A percentile compares a stretch with the other conserved stretches of the same genome.
phyloP scores from a whole-genome alignment of 2,113 vertebrate genomes.

The Neomonachus schauinslandi region DNA sequence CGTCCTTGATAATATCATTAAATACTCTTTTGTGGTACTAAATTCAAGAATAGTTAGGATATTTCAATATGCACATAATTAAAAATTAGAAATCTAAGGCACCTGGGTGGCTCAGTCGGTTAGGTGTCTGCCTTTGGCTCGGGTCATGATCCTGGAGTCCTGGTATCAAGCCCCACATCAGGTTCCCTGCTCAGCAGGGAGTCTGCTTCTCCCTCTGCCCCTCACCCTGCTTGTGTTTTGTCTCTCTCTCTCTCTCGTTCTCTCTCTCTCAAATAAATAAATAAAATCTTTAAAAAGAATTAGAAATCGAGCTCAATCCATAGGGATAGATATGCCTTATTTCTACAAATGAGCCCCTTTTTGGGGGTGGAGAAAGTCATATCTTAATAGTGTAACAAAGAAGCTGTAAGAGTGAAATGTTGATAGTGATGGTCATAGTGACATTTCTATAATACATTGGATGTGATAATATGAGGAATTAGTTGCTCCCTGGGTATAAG shows the following conservation, averaged over 20 bases:
- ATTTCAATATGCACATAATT: conserved; percentile 45
- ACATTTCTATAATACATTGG: conserved; percentile 58
- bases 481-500: conserved; percentile 50
- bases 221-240: background rate
- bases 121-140: background rate
- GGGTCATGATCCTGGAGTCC: background rate
- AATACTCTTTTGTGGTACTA: conserved; percentile 44
- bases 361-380: conserved; percentile 25
- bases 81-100: conserved; percentile 34
- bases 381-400: conserved; percentile 51
- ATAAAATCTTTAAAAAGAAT: background rate
- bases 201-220: background rate
- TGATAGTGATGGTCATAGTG: conserved; percentile 44
- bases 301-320: conserved; percentile 41
- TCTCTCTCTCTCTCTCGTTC: too few relatives aligned
- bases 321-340: background rate
- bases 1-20: conserved; percentile 59
- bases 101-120: too few relatives aligned
- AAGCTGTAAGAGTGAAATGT: conserved; percentile 25
- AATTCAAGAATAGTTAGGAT: conserved; percentile 45
- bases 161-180: background rate
- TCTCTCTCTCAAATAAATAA: background rate
- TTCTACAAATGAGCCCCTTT: background rate
- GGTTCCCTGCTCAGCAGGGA: background rate
- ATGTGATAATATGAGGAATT: conserved; percentile 65